Conservation (phyloP, 2,113 vertebrate genomes). For the Phaethon lepturus region DNA sequence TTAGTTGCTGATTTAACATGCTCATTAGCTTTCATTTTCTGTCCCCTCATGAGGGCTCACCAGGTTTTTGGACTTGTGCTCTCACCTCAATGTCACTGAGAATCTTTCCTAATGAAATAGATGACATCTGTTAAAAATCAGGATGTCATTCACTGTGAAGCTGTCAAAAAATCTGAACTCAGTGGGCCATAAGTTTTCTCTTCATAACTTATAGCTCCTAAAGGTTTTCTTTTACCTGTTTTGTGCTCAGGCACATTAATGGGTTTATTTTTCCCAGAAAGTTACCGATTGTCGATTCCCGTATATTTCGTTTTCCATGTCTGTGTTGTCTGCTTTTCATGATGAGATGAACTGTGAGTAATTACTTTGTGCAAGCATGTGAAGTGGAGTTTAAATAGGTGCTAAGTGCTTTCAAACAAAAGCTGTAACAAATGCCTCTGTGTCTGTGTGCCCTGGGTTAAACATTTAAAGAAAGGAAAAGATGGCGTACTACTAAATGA, state of each 20-base stretch:
- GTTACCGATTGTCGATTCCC: background rate
- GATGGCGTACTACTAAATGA: background rate
- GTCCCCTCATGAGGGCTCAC: background rate
- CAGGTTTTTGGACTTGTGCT: background rate
- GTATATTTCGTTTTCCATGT: background rate
- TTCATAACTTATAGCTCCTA: background rate
- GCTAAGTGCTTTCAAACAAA: background rate
- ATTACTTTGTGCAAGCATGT: background rate
- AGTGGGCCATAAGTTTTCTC: fast-evolving
- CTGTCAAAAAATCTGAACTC: background rate
- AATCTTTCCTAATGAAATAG: background rate
- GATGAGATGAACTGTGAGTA: background rate
- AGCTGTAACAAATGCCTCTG: background rate
- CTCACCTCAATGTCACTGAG: background rate
- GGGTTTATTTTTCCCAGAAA: background rate
- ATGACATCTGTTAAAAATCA: background rate
- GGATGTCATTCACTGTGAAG: background rate
- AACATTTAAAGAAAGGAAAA: background rate
- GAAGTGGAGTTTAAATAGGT: slow-evolving; percentile 16
- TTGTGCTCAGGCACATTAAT: fast-evolving
- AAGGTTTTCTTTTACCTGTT: background rate
- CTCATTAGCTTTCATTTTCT: background rate
- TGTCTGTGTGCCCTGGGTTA: background rate
- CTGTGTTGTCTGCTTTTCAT: background rate
- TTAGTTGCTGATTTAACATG: background rate